A percentile compares a stretch with the other conserved stretches of the same genome.
Conservation (phyloP, 2,113 vertebrate genomes). For the Etheostoma spectabile region DNA sequence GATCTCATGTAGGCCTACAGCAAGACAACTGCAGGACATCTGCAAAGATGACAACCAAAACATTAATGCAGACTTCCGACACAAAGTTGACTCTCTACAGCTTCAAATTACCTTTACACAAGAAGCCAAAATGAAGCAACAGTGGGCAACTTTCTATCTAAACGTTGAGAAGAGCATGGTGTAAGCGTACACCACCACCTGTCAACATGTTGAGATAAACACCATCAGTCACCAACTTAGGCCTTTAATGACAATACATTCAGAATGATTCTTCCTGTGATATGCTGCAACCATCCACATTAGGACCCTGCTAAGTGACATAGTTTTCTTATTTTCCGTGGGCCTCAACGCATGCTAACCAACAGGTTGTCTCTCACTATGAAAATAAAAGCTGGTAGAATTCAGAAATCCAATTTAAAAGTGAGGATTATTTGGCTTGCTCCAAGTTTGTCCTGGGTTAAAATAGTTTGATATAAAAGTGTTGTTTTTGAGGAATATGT, state of each 20-base stretch:
- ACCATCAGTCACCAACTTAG: conserved; percentile 47
- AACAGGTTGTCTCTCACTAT: conserved; percentile 28
- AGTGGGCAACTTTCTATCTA: conserved; percentile 35
- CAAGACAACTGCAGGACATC: conserved; percentile 48
- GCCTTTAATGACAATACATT: conserved; percentile 76
- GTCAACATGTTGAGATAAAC: conserved; percentile 30
- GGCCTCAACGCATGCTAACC: conserved; percentile 39
- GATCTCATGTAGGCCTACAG: conserved; percentile 39
- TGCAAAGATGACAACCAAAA: conserved; percentile 30
- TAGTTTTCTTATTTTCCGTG: conserved; percentile 44
- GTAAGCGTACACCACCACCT: conserved; percentile 23
- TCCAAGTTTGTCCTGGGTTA: conserved; percentile 76
- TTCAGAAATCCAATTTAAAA: conserved; percentile 78
- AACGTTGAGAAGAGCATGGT: conserved; percentile 44
- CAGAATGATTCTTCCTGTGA: conserved; percentile 66
- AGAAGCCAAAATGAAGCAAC: conserved; percentile 29
- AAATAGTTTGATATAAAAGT: conserved; percentile 68
- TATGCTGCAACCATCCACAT: conserved; percentile 44
- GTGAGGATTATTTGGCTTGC: conserved; percentile 78
- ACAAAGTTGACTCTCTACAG: conserved; percentile 56
- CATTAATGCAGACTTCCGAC: conserved; percentile 30
- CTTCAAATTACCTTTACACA: conserved; percentile 52
- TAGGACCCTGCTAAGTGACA: conserved; percentile 77
- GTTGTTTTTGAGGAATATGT: conserved; percentile 59
- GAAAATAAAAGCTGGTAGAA: conserved; percentile 65